Percentiles rank a stretch among this genome's conserved stretches.
These are phyloP conservation scores for Hyposoter dolosus DNA, from an alignment of 2,888 invertebrate species.

Conservation along the genomic window DNA sequence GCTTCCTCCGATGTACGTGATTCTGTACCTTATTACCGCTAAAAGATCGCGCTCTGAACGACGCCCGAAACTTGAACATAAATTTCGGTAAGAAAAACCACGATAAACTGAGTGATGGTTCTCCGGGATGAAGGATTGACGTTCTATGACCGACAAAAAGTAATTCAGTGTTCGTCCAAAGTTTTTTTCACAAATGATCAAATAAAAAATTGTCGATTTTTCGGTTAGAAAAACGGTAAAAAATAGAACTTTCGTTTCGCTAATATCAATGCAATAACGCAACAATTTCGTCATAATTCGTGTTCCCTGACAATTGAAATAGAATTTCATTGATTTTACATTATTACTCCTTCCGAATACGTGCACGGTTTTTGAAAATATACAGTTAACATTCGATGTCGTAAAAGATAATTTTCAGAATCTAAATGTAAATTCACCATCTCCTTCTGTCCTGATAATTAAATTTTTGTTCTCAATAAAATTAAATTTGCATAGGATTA, in stretches of 20 bases:
- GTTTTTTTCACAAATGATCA: background rate
- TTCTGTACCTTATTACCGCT: slow-evolving; percentile 15
- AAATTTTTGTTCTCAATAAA: background rate
- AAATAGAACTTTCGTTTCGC: background rate
- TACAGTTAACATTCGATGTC: background rate
- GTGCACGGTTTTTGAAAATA: background rate
- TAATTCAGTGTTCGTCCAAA: background rate
- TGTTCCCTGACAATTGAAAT: background rate
- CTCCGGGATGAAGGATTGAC: slow-evolving; percentile 3
- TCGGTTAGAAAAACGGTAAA: background rate
- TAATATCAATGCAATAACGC: background rate
- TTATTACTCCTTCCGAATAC: background rate
- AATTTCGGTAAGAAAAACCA: slow-evolving; percentile 30
- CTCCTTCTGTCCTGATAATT: background rate
- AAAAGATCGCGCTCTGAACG: slow-evolving; percentile 29
- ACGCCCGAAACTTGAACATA: slow-evolving; percentile 31
- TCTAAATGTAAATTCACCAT: background rate
- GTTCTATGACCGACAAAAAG: background rate
- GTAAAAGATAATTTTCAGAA: background rate
- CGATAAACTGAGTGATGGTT: slow-evolving; percentile 21
- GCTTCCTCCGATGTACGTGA: slow-evolving; percentile 30
- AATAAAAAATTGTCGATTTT: background rate
- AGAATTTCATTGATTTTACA: background rate
- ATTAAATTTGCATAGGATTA: slow-evolving; percentile 5
- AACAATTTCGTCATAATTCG: background rate